Evolutionary conservation across 2,888 invertebrate species (phyloP).

Genomic region (Cheilosia variabilis): DNA sequence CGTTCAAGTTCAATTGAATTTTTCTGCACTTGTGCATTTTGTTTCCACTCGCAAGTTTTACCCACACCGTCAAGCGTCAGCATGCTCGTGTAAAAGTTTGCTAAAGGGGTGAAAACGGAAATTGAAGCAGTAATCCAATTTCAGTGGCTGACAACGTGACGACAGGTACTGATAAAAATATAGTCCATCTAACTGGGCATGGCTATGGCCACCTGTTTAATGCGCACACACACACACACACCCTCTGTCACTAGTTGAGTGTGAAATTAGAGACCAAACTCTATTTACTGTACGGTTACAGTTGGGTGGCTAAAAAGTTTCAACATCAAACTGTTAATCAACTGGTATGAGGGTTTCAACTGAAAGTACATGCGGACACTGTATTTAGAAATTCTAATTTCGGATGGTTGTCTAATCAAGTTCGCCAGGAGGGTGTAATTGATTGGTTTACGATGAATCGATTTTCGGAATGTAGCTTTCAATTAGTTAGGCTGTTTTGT

Average conservation of each 20-base stretch:
- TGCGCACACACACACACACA: slow-evolving; percentile 8
- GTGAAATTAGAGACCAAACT: slow-evolving; percentile 23
- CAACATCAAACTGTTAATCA: background rate
- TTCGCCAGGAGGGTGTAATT: no score
- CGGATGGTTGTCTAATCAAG: no score
- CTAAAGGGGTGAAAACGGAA: slow-evolving; percentile 27
- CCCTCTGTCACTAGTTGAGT: slow-evolving; percentile 22
- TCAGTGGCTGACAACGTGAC: slow-evolving; percentile 28
- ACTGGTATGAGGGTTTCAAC: background rate
- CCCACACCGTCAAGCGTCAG: background rate
- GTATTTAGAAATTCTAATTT: no score
- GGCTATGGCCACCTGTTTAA: slow-evolving; percentile 25
- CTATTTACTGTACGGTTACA: background rate
- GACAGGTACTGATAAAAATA: background rate
- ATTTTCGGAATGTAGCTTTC: no score
- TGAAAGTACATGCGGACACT: background rate
- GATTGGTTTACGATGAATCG: no score
- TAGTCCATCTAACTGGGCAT: slow-evolving; percentile 2
- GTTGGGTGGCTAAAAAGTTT: slow-evolving; percentile 1
- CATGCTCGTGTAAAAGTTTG: background rate
- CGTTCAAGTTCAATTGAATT: slow-evolving; percentile 35
- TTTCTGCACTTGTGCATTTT: background rate
- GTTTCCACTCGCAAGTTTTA: background rate
- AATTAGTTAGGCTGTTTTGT: no score
- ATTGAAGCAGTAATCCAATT: slow-evolving; percentile 41